Evolutionary conservation across 2,113 vertebrate genomes (phyloP).

Genomic region (Heterocephalus glaber): DNA sequence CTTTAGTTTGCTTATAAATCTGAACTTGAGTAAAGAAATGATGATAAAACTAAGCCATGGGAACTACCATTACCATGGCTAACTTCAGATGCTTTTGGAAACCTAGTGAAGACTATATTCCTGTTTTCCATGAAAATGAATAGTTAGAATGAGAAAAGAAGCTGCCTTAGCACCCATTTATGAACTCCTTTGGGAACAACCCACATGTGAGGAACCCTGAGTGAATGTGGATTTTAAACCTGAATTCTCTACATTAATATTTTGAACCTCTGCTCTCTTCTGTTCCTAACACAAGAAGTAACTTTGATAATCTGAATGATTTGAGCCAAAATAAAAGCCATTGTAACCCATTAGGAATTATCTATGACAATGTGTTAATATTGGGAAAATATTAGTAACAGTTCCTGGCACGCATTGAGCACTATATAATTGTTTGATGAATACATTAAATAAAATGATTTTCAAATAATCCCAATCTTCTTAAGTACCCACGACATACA

Average conservation of each 20-base stretch:
- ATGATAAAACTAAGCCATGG: background rate
- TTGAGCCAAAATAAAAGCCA: slow-evolving; percentile 1
- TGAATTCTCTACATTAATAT: background rate
- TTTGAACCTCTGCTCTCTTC: background rate
- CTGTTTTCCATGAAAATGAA: background rate
- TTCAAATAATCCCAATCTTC: background rate
- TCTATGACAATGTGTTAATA: background rate
- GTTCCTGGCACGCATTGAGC: background rate
- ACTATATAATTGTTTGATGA: background rate
- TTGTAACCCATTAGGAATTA: background rate
- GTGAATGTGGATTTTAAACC: background rate
- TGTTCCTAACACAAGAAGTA: background rate
- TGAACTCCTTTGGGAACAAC: background rate
- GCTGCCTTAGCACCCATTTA: background rate
- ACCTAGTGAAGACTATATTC: background rate
- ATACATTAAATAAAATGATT: background rate
- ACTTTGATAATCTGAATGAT: background rate
- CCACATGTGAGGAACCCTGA: background rate
- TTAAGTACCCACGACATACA: background rate
- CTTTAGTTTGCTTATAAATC: background rate
- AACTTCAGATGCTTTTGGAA: background rate
- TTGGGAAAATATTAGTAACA: background rate
- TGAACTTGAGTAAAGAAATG: background rate
- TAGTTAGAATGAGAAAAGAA: background rate
- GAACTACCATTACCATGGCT: background rate